These are phyloP conservation scores for Drosophila melanogaster DNA, from an alignment of 1,140 invertebrate species.

Conservation along the genomic window DNA sequence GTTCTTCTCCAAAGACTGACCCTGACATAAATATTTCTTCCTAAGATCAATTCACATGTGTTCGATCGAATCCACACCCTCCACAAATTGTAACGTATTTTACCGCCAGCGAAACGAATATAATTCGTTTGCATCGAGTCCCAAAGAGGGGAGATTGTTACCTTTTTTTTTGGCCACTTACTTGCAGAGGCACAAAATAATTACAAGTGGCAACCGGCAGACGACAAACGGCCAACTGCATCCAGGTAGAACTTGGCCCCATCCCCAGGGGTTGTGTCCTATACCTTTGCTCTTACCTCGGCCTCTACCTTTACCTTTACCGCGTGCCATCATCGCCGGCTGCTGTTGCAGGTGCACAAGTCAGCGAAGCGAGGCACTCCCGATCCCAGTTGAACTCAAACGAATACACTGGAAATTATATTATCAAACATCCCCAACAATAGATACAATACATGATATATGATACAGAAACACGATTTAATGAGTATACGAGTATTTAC, in stretches of 20 bases:
- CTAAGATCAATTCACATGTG: constrained; percentile 40
- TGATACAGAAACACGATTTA: too few relatives aligned
- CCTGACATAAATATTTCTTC: constrained; percentile 67
- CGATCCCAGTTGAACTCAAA: constrained; percentile 23
- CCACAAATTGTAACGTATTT: constrained; percentile 61
- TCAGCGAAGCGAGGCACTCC: constrained; percentile 50
- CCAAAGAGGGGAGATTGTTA: constrained; percentile 28
- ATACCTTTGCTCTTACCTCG: neutral
- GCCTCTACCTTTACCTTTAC: constrained; percentile 19
- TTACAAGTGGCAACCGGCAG: constrained; percentile 45
- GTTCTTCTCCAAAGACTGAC: constrained; percentile 35
- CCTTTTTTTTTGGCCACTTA: constrained; percentile 36
- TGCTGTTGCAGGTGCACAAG: constrained; percentile 66
- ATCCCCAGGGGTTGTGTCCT: constrained; percentile 1
- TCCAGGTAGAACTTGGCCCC: constrained; percentile 39
- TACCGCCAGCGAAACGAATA: constrained; percentile 10
- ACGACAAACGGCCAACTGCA: constrained; percentile 41
- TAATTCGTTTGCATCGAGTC: constrained; percentile 18
- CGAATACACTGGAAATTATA: neutral
- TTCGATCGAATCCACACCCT: constrained; percentile 14
- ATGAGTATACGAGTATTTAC: too few relatives aligned
- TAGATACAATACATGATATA: too few relatives aligned
- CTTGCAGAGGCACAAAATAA: constrained; percentile 37
- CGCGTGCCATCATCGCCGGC: constrained; percentile 63
- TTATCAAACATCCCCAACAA: too few relatives aligned